Conservation (phyloP, 2,113 vertebrate genomes). For the Nansenia antarctica region DNA sequence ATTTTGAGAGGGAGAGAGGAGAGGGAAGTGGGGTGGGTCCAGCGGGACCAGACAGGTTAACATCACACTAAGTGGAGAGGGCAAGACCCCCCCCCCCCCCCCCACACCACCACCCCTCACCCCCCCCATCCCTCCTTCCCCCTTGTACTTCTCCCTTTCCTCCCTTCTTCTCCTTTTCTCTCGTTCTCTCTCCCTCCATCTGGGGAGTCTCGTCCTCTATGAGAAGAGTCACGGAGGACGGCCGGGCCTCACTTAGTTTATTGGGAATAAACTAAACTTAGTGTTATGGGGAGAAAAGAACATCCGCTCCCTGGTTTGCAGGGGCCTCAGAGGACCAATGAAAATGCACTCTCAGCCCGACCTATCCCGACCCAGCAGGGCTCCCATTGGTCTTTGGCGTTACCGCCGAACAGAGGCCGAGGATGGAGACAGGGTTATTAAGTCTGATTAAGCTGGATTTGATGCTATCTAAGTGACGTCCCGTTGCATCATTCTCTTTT, state of each 20-base stretch:
- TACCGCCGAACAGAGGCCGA: background rate
- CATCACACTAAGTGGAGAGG: constrained; percentile 50
- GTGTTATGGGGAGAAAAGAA: background rate
- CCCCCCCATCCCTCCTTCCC: background rate
- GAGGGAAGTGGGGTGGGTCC: constrained; percentile 20
- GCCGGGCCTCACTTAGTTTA: constrained; percentile 35
- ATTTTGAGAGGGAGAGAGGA: constrained; percentile 38
- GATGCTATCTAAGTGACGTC: constrained; percentile 8
- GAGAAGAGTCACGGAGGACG: constrained; percentile 1
- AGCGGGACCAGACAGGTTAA: constrained; percentile 43
- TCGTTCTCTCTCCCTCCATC: background rate
- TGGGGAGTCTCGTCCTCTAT: background rate
- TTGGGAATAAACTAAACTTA: constrained; percentile 22
- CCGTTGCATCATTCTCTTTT: background rate
- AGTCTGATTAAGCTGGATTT: constrained; percentile 28
- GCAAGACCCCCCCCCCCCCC: constrained; percentile 26
- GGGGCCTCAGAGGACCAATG: constrained; percentile 16
- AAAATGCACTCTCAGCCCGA: constrained; percentile 11
- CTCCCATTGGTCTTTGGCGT: background rate
- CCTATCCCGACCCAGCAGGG: background rate
- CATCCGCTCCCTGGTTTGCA: constrained; percentile 5
- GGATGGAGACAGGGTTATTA: constrained; percentile 37
- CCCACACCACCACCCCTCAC: background rate
- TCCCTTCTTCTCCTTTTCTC: background rate
- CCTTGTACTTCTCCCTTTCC: background rate